Evolutionary conservation across 2,797 vertebrate genomes (phyloP).

Genomic region (Moxostoma hubbsi): DNA sequence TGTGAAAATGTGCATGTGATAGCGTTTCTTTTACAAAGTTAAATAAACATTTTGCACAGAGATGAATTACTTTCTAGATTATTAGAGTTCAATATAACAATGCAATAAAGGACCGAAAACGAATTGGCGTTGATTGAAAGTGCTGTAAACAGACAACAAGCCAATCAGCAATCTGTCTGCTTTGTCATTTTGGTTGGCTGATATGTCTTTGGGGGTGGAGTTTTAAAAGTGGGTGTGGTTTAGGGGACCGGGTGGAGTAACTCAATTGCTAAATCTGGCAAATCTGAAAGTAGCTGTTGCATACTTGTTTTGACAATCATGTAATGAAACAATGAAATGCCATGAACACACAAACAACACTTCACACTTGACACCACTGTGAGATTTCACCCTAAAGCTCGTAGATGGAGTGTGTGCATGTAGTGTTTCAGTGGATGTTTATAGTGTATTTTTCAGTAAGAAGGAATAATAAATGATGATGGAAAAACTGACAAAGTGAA

Average conservation of each 20-base stretch:
- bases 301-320: not conserved
- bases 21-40: not conserved
- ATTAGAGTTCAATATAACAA: not conserved
- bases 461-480: not conserved
- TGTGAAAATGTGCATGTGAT: not conserved
- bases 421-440: not conserved
- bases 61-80: not conserved
- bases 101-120: not conserved
- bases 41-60: not conserved
- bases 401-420: not conserved
- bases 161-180: too few species aligned
- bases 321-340: constrained; percentile 47
- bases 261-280: too few species aligned
- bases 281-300: too few species aligned
- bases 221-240: too few species aligned
- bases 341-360: constrained; percentile 53
- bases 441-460: not conserved
- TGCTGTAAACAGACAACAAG: too few species aligned
- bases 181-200: too few species aligned
- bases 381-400: not conserved
- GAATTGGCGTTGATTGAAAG: not conserved
- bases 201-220: too few species aligned
- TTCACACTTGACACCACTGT: not conserved
- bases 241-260: too few species aligned
- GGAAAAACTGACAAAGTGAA: not conserved